These are phyloP conservation scores for Sylvietta virens DNA, from an alignment of 2,113 vertebrate species.

Conservation along the genomic window DNA sequence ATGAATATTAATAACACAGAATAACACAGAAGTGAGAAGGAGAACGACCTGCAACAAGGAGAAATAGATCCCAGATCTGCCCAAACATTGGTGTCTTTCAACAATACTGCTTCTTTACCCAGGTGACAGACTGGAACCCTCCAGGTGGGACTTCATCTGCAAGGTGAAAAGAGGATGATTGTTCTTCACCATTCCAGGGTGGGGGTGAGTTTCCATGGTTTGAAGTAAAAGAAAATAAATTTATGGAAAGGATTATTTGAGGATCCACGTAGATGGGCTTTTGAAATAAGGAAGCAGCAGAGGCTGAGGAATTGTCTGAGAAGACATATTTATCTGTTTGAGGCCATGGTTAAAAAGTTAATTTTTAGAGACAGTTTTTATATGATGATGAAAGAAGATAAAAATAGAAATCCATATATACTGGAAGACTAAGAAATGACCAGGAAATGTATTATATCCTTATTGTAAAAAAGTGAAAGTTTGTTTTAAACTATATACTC, in stretches of 20 bases:
- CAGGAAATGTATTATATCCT: background rate
- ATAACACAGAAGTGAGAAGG: background rate
- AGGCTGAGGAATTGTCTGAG: background rate
- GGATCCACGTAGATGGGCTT: background rate
- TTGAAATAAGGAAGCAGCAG: background rate
- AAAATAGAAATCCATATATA: background rate
- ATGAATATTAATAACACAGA: too few relatives aligned
- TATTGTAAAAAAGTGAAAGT: background rate
- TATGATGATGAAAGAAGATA: background rate
- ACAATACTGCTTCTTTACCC: background rate
- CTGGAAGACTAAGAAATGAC: background rate
- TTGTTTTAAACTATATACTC: background rate
- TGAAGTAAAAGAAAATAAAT: background rate
- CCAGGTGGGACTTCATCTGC: background rate
- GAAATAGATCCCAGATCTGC: background rate
- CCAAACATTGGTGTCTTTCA: rapidly evolving
- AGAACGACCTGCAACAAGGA: background rate
- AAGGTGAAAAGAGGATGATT: background rate
- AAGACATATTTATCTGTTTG: background rate
- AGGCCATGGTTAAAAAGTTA: background rate
- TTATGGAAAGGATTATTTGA: background rate
- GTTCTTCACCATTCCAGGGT: background rate
- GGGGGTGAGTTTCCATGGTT: background rate
- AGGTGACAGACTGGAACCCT: background rate
- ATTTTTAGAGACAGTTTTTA: background rate